Percentiles rank a stretch among this genome's conserved stretches.
Conservation (phyloP, 2,888 invertebrate genomes). For the Dyspetes luteomarginatus region DNA sequence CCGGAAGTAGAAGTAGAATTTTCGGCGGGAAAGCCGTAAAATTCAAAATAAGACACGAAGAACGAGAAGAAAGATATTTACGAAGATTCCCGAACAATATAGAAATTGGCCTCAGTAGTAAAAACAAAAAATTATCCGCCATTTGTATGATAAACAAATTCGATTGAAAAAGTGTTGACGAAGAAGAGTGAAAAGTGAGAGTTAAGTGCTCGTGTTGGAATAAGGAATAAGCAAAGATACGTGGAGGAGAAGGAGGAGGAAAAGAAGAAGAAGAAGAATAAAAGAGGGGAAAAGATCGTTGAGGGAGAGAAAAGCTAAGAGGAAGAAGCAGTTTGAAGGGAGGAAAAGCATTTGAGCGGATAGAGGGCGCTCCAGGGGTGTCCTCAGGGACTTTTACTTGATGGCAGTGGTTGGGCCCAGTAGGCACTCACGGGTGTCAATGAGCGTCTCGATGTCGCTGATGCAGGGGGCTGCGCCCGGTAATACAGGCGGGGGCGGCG, state of each 20-base stretch:
- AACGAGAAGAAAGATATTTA: not conserved
- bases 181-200: slow-evolving; percentile 38
- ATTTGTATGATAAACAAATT: not conserved
- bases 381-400: slow-evolving; percentile 81
- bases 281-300: slow-evolving; percentile 20
- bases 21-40: not conserved
- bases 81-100: too few relatives aligned
- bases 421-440: slow-evolving; percentile 95
- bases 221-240: not conserved
- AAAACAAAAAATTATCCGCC: not conserved
- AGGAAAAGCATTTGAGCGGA: slow-evolving; percentile 3
- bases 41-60: not conserved
- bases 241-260: slow-evolving; percentile 2
- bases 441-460: slow-evolving; percentile 93
- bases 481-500: slow-evolving; percentile 80
- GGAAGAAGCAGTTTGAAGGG: not conserved
- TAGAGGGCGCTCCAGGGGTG: slow-evolving; percentile 52
- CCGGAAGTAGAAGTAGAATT: not conserved
- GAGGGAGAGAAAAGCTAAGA: not conserved
- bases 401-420: slow-evolving; percentile 95
- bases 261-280: not conserved
- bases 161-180: not conserved
- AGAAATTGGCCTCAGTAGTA: not conserved
- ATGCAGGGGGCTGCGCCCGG: slow-evolving; percentile 83
- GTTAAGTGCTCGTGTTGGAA: not conserved